A percentile compares a stretch with the other conserved stretches of the same genome.
These are phyloP conservation scores for Rhea americana DNA, from an alignment of 2,113 vertebrate species.

Conservation along the genomic window DNA sequence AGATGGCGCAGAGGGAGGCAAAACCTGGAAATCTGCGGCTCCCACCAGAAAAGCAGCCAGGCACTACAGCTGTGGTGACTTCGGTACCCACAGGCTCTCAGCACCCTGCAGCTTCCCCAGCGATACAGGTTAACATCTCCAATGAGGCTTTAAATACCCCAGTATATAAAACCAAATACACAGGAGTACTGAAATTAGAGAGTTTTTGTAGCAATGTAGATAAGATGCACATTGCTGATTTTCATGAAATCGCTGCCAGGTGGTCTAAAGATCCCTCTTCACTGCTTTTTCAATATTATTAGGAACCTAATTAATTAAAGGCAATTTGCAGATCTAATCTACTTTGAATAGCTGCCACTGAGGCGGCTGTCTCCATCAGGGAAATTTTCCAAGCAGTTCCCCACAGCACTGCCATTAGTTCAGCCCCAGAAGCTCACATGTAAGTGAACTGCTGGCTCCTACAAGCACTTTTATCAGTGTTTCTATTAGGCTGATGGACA, in stretches of 20 bases:
- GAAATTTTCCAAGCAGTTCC: background rate
- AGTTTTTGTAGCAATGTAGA: background rate
- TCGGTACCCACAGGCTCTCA: background rate
- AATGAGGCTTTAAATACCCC: background rate
- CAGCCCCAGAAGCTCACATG: background rate
- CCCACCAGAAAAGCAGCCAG: background rate
- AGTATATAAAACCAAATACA: background rate
- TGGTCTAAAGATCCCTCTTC: background rate
- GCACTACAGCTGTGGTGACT: background rate
- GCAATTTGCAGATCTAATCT: conserved; percentile 20
- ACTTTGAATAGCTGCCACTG: conserved; percentile 4
- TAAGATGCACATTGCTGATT: background rate
- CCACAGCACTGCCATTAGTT: background rate
- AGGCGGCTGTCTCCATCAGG: background rate
- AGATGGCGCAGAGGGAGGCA: too few species aligned
- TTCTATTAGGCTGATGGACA: background rate
- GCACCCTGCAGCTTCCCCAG: background rate
- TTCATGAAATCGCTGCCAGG: background rate
- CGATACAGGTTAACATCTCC: background rate
- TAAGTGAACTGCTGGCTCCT: background rate
- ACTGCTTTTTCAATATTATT: background rate
- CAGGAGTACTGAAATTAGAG: background rate
- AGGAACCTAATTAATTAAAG: conserved; percentile 24
- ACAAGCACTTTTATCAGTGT: background rate
- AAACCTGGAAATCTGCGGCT: background rate